Percentiles rank a stretch among this genome's conserved stretches.
Conservation (phyloP, 2,797 vertebrate genomes). For the Dallia pectoralis region DNA sequence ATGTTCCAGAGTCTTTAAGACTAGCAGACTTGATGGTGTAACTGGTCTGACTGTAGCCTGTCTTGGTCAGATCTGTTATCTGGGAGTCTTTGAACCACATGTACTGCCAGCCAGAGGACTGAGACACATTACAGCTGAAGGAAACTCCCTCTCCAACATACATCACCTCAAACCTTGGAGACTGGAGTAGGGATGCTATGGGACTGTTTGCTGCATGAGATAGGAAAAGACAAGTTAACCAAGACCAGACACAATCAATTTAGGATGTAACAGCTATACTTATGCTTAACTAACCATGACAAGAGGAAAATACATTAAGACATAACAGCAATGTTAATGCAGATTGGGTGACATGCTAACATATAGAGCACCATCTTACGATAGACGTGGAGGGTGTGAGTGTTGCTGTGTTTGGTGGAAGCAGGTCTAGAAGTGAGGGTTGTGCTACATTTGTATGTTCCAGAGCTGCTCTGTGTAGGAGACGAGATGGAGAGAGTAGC, state of each 20-base stretch:
- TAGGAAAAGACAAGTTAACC: not conserved
- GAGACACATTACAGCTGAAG: slow-evolving; percentile 33
- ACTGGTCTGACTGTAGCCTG: fast-evolving
- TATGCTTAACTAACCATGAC: too few species aligned
- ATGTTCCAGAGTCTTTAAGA: not conserved
- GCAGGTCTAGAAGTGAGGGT: too few species aligned
- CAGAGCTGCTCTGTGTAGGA: not conserved
- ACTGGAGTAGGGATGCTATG: slow-evolving; percentile 21
- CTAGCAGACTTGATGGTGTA: fast-evolving
- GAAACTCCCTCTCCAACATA: slow-evolving; percentile 44
- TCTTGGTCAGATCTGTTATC: fast-evolving
- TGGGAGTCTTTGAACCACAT: slow-evolving; percentile 40
- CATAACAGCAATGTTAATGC: too few species aligned
- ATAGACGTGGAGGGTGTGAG: not conserved
- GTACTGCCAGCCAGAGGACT: slow-evolving; percentile 42
- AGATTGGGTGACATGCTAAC: too few species aligned
- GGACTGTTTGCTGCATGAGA: slow-evolving; percentile 29
- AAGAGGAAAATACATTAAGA: too few species aligned
- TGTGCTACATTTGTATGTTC: slow-evolving; percentile 44
- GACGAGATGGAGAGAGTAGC: slow-evolving; percentile 34
- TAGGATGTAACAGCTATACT: too few species aligned
- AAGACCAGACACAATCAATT: too few species aligned
- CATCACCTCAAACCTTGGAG: slow-evolving; percentile 24
- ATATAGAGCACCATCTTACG: too few species aligned
- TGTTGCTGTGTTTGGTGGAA: too few species aligned